phyloP scores from a whole-genome alignment of 2,797 vertebrate genomes.

The Melanotaenia nigrans region DNA sequence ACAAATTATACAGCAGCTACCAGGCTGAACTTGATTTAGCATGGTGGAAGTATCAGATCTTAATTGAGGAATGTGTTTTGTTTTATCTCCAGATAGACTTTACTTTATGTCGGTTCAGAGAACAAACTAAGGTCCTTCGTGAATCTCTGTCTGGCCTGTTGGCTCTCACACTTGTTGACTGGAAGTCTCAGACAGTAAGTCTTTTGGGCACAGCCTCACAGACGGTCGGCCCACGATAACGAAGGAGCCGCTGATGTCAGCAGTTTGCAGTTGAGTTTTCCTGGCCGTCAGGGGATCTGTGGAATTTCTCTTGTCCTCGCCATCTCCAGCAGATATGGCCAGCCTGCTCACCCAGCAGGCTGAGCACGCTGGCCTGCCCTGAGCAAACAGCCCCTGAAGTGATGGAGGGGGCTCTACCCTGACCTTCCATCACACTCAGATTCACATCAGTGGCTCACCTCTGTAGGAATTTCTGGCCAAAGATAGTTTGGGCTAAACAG shows the following conservation, averaged over 20 bases:
- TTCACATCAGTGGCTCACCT: slow-evolving; percentile 34
- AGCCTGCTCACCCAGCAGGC: slow-evolving; percentile 40
- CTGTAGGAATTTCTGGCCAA: slow-evolving; percentile 26
- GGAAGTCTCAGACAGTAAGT: slow-evolving; percentile 58
- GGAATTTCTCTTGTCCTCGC: slow-evolving; percentile 80
- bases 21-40: not conserved
- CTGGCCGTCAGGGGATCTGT: slow-evolving; percentile 69
- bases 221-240: slow-evolving; percentile 46
- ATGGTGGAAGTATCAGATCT: not conserved
- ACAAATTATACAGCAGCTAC: not conserved
- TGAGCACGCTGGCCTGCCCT: slow-evolving; percentile 51
- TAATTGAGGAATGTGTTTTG: too few species aligned
- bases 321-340: slow-evolving; percentile 55
- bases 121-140: slow-evolving; percentile 13
- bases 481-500: slow-evolving; percentile 29
- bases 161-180: slow-evolving; percentile 64
- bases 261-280: slow-evolving; percentile 64
- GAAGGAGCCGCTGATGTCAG: slow-evolving; percentile 70
- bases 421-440: slow-evolving; percentile 49
- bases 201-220: slow-evolving; percentile 48
- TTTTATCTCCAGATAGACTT: not conserved
- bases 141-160: slow-evolving; percentile 56
- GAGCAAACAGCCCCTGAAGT: slow-evolving; percentile 64
- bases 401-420: slow-evolving; percentile 22
- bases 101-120: slow-evolving; percentile 4